Percentiles rank a stretch among this genome's conserved stretches.
Conservation (phyloP, 2,113 vertebrate species). For the Anser brachyrhynchus region DNA sequence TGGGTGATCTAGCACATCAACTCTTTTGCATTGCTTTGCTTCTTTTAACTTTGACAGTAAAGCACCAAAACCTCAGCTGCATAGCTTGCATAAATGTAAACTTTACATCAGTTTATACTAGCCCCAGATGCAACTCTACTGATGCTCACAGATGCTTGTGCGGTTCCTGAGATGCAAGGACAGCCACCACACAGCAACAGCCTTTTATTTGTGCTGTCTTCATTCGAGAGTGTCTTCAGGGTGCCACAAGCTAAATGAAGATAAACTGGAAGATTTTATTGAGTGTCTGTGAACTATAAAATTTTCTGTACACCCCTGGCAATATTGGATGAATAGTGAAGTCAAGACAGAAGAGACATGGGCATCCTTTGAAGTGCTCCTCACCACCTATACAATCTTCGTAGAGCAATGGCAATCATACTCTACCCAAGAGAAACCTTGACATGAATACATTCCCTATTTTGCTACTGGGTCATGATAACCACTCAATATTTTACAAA, state of each 20-base stretch:
- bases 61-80: background rate
- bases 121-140: background rate
- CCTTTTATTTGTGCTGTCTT: constrained; percentile 5
- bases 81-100: background rate
- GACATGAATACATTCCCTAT: background rate
- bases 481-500: background rate
- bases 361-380: background rate
- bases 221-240: background rate
- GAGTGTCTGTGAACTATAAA: background rate
- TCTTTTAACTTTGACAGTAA: background rate
- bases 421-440: background rate
- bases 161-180: background rate
- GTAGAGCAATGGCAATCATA: background rate
- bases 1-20: background rate
- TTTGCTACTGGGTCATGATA: background rate
- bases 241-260: background rate
- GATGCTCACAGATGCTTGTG: background rate
- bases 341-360: background rate
- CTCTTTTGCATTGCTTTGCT: background rate
- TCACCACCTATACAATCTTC: background rate
- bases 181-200: background rate
- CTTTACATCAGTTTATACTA: background rate
- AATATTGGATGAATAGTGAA: background rate
- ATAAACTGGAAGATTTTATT: background rate
- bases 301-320: background rate